These are phyloP conservation scores for Rhimphoctona megacephalus DNA, from an alignment of 2,888 invertebrate genomes.

Conservation along the genomic window DNA sequence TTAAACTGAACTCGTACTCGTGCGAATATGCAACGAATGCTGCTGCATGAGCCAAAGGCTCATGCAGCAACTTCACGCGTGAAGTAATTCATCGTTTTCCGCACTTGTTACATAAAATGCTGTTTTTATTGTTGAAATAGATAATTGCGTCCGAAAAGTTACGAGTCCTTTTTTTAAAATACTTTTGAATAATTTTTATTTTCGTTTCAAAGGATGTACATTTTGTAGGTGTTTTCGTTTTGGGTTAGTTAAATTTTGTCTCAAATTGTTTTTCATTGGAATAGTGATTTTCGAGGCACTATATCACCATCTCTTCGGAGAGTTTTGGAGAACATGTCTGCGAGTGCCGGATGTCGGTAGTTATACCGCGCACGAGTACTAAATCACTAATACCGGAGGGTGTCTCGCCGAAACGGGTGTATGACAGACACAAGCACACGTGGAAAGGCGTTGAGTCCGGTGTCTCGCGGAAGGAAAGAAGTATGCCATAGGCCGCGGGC, in stretches of 20 bases:
- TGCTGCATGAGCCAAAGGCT: no score
- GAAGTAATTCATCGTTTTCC: no score
- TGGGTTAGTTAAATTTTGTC: background rate
- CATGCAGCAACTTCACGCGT: no score
- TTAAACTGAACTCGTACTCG: no score
- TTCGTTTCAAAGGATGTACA: background rate
- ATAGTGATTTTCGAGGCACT: constrained; percentile 8
- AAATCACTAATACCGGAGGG: constrained; percentile 62
- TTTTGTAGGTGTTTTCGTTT: background rate
- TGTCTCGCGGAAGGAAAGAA: constrained; percentile 59
- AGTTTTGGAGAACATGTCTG: constrained; percentile 40
- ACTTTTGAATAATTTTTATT: background rate
- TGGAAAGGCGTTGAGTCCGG: constrained; percentile 61
- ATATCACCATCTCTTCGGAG: constrained; percentile 33
- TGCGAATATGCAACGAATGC: no score
- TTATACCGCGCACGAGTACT: constrained; percentile 57
- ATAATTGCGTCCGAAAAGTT: background rate
- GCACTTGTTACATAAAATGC: no score
- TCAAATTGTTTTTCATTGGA: constrained; percentile 15
- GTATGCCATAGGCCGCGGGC: constrained; percentile 53
- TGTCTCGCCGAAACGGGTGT: constrained; percentile 57
- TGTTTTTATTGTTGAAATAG: no score
- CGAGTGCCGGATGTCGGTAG: constrained; percentile 65
- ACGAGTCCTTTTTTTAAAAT: background rate
- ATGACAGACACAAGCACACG: constrained; percentile 62